Conservation (phyloP, 1,140 invertebrate genomes). For the Monomorium pharaonis region DNA sequence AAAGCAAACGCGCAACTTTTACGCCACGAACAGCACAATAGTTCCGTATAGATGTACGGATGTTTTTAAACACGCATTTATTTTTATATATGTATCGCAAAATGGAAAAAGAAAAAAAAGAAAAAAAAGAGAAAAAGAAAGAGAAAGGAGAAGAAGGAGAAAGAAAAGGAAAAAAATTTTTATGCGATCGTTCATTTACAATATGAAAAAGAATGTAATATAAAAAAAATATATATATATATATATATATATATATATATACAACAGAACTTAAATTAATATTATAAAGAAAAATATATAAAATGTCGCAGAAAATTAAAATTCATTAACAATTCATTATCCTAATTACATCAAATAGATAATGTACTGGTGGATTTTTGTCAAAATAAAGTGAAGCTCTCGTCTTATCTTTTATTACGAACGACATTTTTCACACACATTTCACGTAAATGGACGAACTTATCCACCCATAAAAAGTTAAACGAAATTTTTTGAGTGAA, state of each 20-base stretch:
- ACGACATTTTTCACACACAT: constrained; percentile 15
- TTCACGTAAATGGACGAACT: background rate
- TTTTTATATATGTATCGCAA: background rate
- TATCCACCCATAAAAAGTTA: background rate
- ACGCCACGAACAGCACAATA: no score
- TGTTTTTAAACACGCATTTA: background rate
- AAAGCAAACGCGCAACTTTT: no score
- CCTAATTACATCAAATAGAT: background rate
- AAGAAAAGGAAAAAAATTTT: background rate
- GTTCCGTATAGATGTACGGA: background rate
- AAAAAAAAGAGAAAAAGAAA: background rate
- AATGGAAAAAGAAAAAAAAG: background rate
- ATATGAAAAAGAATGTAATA: background rate
- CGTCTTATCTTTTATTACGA: constrained; percentile 7
- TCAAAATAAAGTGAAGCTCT: background rate
- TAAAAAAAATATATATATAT: background rate
- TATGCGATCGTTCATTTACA: background rate
- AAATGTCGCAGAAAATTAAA: background rate
- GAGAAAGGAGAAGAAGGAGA: no score
- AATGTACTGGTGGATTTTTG: background rate
- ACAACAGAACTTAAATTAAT: constrained; percentile 4
- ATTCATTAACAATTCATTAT: constrained; percentile 35
- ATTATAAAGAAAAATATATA: background rate
- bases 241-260: no score
- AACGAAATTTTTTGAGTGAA: constrained; percentile 12